Base-by-base conservation (phyloP, 2,888 invertebrate species). In the Himalopsyche tibetana region DNA sequence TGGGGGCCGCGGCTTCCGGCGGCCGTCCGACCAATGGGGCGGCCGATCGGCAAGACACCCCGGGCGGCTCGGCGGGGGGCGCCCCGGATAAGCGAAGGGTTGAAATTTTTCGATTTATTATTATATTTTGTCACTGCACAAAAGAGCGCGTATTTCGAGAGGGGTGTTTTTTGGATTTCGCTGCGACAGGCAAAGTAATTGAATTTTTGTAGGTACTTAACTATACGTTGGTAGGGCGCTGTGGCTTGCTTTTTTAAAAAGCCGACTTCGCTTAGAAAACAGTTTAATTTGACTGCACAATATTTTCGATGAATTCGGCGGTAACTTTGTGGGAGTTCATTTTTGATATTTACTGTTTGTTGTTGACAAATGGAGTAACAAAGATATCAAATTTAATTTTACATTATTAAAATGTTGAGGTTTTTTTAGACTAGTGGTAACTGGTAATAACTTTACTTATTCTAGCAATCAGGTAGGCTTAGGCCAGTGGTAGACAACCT, bases 51-150 rank as follows among this genome's bases (percentile, higher is more conserved):
- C 19, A 38, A 74, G 74, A 38, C 36, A 74, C 74, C 74, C 74
- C 74, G 28, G 74, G 74, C 74, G 15, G 19, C 74, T 9, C 74
- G 11, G n/a, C 74, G 36, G 74, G 74, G 74, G 74, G 74, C 36
- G 74, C 74, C 51, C 51, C 19, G 11, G 38, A 74, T 74, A 74
- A 36, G 15, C 36, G 74, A 74, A 74, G 74, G 74, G 74, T 74
- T 74, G 74, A 15, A 36, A 51, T 15, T 74, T 63, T 74, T 74
- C 74, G 74, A 74, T 74, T 74, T 74, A 74, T 74, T 74, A 74
- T 74, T 74, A 74, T 51, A 51, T 74, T 74, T 74, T 74, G 74
- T 74, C 74, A 74, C 74, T 74, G 36, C 74, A 74, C 74, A 74
- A 74, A 74, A 74, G 74, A 74, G 36, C 36, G 36, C 36, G 74